Evolutionary conservation across 2,797 vertebrate species (phyloP), one percentile per base, ranked within the genome.

Genomic region (Poecilia gillii): DNA sequence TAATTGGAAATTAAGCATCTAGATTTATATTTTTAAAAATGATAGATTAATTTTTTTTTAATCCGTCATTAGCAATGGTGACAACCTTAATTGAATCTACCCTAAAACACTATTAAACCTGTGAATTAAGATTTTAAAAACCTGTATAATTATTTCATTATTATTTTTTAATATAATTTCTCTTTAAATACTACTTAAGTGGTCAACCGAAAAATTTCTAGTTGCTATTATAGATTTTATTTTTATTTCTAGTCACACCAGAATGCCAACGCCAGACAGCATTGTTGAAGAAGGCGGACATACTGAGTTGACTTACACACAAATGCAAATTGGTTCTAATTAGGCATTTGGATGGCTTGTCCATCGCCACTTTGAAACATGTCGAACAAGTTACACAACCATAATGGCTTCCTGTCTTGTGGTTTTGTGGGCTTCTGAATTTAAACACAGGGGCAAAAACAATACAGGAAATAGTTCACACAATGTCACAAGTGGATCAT

Each of bases 391-490:
- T 88, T 86, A 84, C 82, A 84, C 84, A 93, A 88, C 86, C 85
- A 87, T 91, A 77, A 76, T 41, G 74, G 87, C 87, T 93, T 95
- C 92, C 94, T 94, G 93, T 94, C 86, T 92, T 94, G 93, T 89
- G 94, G 94, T 87, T 92, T 87, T 90, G 94, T 89, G 93, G 94
- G 91, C 89, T 90, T 80, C 72, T 71, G 83, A 77, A 90, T 91
- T 81, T 92, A 95, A 94, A 94, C 90, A 95, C 89, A 90, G 91
- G 76, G 88, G 86, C 85, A 77, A 82, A 93, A 92, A 92, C 92
- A 89, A 83, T 74, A 77, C 89, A 91, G 92, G 90, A 92, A 87
- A 92, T 88, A 89, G 92, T 76, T 89, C 91, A 93, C 91, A 91
- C 85, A 92, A 88, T 82, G 91, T 89, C 90, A 88, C 81, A 77